Base-by-base conservation (phyloP, 1,140 invertebrate genomes). In the Carposina sasakii region DNA sequence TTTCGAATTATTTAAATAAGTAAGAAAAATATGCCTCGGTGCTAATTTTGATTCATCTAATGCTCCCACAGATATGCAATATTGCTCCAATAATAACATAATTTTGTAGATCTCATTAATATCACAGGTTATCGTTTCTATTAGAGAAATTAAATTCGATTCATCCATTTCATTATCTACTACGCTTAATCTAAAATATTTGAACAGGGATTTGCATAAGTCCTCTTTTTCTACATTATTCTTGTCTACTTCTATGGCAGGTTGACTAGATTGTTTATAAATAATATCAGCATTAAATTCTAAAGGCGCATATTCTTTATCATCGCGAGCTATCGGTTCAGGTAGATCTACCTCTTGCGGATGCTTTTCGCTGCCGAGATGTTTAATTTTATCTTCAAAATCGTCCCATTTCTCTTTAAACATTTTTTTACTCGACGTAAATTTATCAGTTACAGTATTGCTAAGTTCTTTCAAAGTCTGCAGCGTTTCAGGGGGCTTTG, bases 381-480 rank as follows among this genome's bases (percentile, higher is more conserved):
- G 63, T 64, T 85, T 86, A 63, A 86, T 82, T 70, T 76, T 79
- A 8, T 57, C 77, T 55, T 77, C 77, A 36, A 82, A 74, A 52
- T 71, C 76, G 37, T 82, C 82, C 76, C 81, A 86, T 67, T 81
- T 86, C 52, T 86, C 83, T 57, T 72, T 86, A 37, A 88, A 63
- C 16, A 75, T 84, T 50, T 83, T 86, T 54, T 85, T 88, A 49
- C 86, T 82, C 9, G 71, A 74, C 56, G 57, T 85, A 6, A 87
- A 65, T 68, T 87, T 87, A 43, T 83, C 85, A 1, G 82, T 72
- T 12, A 88, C 72, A 21, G 83, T 81, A 15, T 73, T 62, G 34
- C 85, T 77, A 9, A 87, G 52, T 22, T 85, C 87, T 67, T 87
- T 85, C 9, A 88, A 58, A n/a, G 86, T 76, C 63, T 87, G 81